A percentile compares a stretch with the other conserved stretches of the same genome.
phyloP scores from a whole-genome alignment of 2,113 vertebrate genomes.

The Spea multiplicata region DNA sequence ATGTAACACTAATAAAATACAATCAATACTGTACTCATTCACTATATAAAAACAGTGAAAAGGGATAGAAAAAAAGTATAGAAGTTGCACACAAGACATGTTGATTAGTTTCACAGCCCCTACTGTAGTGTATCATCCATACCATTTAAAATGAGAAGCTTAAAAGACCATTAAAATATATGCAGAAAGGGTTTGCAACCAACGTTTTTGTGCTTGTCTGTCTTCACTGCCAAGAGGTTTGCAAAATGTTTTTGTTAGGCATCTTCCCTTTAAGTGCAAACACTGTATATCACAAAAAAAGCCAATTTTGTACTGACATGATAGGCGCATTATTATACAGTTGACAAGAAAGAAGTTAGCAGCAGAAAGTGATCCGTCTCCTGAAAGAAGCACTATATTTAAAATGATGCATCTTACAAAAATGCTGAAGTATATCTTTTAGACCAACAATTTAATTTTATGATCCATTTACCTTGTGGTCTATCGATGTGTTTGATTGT shows the following conservation, averaged over 20 bases:
- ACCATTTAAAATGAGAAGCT: too few relatives aligned
- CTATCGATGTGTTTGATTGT: constrained; percentile 46
- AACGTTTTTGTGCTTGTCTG: too few relatives aligned
- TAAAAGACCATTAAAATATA: too few relatives aligned
- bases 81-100: too few relatives aligned
- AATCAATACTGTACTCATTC: too few relatives aligned
- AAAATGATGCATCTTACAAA: constrained; percentile 49
- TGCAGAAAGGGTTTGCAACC: too few relatives aligned
- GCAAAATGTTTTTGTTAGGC: constrained; percentile 10
- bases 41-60: too few relatives aligned
- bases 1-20: too few relatives aligned
- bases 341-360: constrained; percentile 34
- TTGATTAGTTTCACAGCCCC: too few relatives aligned
- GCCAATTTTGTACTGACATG: constrained; percentile 29
- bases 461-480: constrained; percentile 50
- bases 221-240: too few relatives aligned
- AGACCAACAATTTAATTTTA: constrained; percentile 55
- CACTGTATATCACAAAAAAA: constrained; percentile 17
- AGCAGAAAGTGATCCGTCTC: constrained; percentile 50
- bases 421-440: constrained; percentile 48
- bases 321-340: constrained; percentile 34
- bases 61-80: too few relatives aligned
- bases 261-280: constrained; percentile 18
- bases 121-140: too few relatives aligned
- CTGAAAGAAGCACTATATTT: constrained; percentile 42